Percentiles rank a stretch among this genome's conserved stretches.
phyloP scores from a whole-genome alignment of 2,113 vertebrate species.

The Diphyllodes magnificus region DNA sequence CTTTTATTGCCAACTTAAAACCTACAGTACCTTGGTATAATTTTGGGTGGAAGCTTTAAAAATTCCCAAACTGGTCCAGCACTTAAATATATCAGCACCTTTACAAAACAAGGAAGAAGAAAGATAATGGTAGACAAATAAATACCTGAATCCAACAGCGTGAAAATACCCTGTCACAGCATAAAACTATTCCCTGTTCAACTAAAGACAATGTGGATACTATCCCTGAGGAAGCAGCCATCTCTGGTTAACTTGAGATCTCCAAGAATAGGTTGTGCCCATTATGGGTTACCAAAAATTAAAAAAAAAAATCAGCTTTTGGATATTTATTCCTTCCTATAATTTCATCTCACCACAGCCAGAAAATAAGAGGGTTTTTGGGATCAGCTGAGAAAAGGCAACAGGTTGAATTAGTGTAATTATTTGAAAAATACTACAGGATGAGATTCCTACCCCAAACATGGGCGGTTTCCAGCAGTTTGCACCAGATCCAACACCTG shows the following conservation, averaged over 20 bases:
- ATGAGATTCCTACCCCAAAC: background rate
- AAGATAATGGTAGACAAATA: background rate
- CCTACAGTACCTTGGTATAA: background rate
- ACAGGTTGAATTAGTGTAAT: background rate
- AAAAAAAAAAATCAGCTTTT: background rate
- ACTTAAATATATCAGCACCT: background rate
- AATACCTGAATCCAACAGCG: slow-evolving; percentile 27
- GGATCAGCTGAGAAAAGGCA: background rate
- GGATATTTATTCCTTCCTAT: background rate
- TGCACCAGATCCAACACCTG: background rate
- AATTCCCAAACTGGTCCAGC: slow-evolving; percentile 21
- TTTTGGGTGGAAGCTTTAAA: background rate
- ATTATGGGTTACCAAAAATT: background rate
- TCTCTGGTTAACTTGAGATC: slow-evolving; percentile 19
- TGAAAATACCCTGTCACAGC: slow-evolving; percentile 49
- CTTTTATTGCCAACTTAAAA: background rate
- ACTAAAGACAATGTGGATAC: slow-evolving; percentile 55
- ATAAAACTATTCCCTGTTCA: slow-evolving; percentile 37
- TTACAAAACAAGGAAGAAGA: slow-evolving; percentile 6
- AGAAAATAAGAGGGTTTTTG: background rate
- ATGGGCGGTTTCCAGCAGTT: accelerated
- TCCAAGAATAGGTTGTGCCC: background rate
- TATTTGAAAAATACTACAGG: background rate
- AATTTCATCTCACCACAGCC: background rate
- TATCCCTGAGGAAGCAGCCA: slow-evolving; percentile 73